Percentiles rank a stretch among this genome's conserved stretches.
phyloP scores from a whole-genome alignment of 2,888 invertebrate genomes.

The Watsonalla binaria region DNA sequence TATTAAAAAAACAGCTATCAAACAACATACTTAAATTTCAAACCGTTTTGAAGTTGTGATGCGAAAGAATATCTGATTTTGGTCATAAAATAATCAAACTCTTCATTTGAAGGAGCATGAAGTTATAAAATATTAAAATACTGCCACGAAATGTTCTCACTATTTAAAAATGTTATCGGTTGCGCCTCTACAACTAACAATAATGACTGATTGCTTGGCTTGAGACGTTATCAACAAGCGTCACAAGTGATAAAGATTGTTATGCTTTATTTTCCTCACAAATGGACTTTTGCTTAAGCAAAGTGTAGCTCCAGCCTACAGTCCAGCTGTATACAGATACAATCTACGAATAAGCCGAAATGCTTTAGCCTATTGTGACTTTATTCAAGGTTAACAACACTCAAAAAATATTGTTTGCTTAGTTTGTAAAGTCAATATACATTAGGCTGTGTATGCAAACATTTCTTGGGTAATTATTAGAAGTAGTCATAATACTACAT shows the following conservation, averaged over 20 bases:
- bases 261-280: not conserved
- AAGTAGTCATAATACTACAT: too few relatives aligned
- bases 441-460: not conserved
- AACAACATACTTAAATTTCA: too few relatives aligned
- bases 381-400: not conserved
- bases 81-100: too few relatives aligned
- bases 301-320: not conserved
- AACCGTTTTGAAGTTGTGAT: too few relatives aligned
- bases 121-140: too few relatives aligned
- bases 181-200: slow-evolving; percentile 23
- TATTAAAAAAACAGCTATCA: too few relatives aligned
- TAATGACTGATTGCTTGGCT: slow-evolving; percentile 27
- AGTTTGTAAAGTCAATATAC: slow-evolving; percentile 3
- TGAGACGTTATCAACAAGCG: slow-evolving; percentile 26
- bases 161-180: slow-evolving; percentile 18
- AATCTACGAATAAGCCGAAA: slow-evolving; percentile 3
- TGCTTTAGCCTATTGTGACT: slow-evolving; percentile 4
- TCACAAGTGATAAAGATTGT: slow-evolving; percentile 24
- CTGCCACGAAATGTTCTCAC: too few relatives aligned
- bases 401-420: slow-evolving; percentile 9
- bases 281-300: not conserved
- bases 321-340: not conserved
- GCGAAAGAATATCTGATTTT: too few relatives aligned
- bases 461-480: too few relatives aligned
- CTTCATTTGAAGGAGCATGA: too few relatives aligned